phyloP scores from a whole-genome alignment of 2,797 vertebrate genomes.

The Decapterus maruadsi region DNA sequence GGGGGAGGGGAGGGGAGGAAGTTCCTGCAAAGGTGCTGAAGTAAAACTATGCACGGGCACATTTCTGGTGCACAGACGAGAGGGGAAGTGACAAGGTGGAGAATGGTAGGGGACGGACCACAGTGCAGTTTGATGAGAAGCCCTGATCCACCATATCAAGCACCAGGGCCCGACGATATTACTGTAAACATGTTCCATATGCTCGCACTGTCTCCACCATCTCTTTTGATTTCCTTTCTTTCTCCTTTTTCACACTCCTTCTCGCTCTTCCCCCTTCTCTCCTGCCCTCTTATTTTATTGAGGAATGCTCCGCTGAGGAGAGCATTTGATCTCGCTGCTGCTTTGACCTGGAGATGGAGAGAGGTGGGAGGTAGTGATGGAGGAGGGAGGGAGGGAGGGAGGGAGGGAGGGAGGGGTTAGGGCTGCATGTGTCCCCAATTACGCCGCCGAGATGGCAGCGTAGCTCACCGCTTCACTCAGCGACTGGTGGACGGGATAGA shows the following conservation, averaged over 20 bases:
- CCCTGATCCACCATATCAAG: conserved; percentile 66
- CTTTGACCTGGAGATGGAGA: conserved; percentile 73
- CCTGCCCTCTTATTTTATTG: conserved; percentile 72
- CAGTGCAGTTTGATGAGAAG: conserved; percentile 47
- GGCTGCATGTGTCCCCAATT: conserved; percentile 86
- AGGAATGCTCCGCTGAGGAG: conserved; percentile 67
- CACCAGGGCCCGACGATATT: conserved; percentile 61
- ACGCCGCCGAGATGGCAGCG: conserved; percentile 72
- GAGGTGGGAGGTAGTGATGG: conserved; percentile 13
- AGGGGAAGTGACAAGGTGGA: conserved; percentile 11
- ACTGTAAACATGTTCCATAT: conserved; percentile 83
- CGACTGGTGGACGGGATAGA: conserved; percentile 65
- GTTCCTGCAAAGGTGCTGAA: conserved; percentile 33
- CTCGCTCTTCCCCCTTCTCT: conserved; percentile 14
- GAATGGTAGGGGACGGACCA: conserved; percentile 17
- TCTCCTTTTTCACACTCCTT: background rate
- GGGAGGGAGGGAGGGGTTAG: conserved; percentile 58
- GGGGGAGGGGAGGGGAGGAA: no score
- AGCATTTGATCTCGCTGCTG: conserved; percentile 80
- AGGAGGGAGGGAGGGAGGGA: conserved; percentile 42
- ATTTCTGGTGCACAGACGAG: conserved; percentile 4
- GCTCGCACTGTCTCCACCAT: conserved; percentile 56
- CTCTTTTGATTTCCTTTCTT: conserved; percentile 58
- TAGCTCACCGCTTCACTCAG: conserved; percentile 76
- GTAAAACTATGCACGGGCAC: background rate